phyloP scores from a whole-genome alignment of 2,888 invertebrate species.

The Sepioteuthis lessoniana region DNA sequence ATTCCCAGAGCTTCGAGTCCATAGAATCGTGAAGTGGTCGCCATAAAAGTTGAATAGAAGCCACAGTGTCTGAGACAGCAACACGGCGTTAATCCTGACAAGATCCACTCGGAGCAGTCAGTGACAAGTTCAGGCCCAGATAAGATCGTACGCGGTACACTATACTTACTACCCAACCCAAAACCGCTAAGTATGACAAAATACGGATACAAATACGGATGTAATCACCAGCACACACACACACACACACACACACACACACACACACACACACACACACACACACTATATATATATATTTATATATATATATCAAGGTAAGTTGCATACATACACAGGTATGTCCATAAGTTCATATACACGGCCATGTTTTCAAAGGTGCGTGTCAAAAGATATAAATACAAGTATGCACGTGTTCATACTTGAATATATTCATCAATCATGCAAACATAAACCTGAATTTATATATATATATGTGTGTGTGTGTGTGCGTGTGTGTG shows the following conservation, averaged over 20 bases:
- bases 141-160: background rate
- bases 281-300: background rate
- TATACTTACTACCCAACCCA: background rate
- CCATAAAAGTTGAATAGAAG: conserved; percentile 17
- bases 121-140: conserved; percentile 33
- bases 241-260: background rate
- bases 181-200: background rate
- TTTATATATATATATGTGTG: no score
- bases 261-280: background rate
- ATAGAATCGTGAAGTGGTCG: background rate
- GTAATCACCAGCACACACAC: background rate
- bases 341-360: background rate
- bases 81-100: background rate
- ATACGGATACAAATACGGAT: background rate
- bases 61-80: background rate
- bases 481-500: no score
- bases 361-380: background rate
- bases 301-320: background rate
- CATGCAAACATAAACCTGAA: background rate
- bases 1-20: background rate
- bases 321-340: no score
- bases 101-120: background rate
- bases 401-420: no score
- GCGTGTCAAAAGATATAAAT: background rate
- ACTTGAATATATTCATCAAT: background rate